These are phyloP conservation scores for Dufourea novaeangliae DNA, from an alignment of 1,140 invertebrate species.

Conservation along the genomic window DNA sequence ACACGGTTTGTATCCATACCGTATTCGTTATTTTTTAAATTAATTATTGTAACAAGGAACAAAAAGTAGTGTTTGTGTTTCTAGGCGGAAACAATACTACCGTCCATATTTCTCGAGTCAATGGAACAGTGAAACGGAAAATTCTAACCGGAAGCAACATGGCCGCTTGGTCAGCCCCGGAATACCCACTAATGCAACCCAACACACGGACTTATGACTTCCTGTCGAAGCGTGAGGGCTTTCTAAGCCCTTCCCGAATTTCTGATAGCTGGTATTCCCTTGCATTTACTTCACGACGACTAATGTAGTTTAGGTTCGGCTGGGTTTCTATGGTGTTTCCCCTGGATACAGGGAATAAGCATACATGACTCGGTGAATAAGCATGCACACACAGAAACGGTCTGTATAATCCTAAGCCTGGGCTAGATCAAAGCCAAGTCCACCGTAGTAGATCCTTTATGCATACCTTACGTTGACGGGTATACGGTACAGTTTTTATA, in stretches of 20 bases:
- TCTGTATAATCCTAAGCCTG: conserved; percentile 67
- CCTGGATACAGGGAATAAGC: neutral
- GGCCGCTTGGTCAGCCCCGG: neutral
- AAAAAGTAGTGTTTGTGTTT: too few species aligned
- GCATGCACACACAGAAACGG: conserved; percentile 1
- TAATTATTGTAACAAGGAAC: too few species aligned
- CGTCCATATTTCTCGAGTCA: too few species aligned
- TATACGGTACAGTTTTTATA: neutral
- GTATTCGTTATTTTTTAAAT: too few species aligned
- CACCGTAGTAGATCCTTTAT: conserved; percentile 75
- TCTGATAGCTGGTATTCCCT: conserved; percentile 45
- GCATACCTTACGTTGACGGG: conserved; percentile 62
- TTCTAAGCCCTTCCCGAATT: conserved; percentile 54
- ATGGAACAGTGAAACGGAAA: neutral
- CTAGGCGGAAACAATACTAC: too few species aligned
- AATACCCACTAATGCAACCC: conserved; percentile 30
- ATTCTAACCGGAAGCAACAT: neutral
- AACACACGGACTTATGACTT: conserved; percentile 25
- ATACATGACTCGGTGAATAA: neutral
- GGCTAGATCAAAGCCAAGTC: conserved; percentile 74
- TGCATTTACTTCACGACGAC: conserved; percentile 39
- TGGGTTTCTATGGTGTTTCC: conserved; percentile 46
- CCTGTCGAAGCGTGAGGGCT: conserved; percentile 32
- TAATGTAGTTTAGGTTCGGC: conserved; percentile 61
- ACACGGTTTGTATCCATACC: too few species aligned